Evolutionary conservation across 2,888 invertebrate genomes (phyloP).

Genomic region (Dolichopus griseipennis): DNA sequence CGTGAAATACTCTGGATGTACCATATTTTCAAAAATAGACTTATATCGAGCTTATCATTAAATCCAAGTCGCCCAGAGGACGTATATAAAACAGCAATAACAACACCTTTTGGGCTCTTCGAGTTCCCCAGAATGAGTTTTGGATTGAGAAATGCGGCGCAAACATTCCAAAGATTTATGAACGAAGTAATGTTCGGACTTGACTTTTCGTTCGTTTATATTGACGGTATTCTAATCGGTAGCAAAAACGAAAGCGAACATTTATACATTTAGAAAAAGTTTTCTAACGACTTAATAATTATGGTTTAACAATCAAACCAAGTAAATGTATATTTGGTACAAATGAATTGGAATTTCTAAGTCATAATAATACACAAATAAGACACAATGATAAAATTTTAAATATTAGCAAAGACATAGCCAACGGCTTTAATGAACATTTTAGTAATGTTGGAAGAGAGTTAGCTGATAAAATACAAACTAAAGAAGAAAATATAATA

Average conservation of each 20-base stretch:
- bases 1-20: not conserved
- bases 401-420: no score
- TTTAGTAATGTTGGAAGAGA: no score
- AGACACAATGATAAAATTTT: no score
- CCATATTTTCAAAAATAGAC: constrained; percentile 25
- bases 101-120: constrained; percentile 35
- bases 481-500: no score
- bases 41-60: constrained; percentile 32
- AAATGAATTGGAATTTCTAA: not conserved
- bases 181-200: constrained; percentile 26
- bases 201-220: constrained; percentile 27
- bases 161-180: constrained; percentile 36
- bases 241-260: constrained; percentile 23
- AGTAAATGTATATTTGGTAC: constrained; percentile 11
- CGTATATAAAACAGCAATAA: constrained; percentile 35
- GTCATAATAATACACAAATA: not conserved
- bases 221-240: constrained; percentile 31
- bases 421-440: no score
- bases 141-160: no score
- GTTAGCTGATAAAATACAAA: no score
- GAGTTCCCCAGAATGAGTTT: constrained; percentile 30
- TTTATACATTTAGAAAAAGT: constrained; percentile 22
- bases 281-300: constrained; percentile 23
- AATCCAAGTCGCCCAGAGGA: constrained; percentile 33
- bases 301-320: constrained; percentile 25